Evolutionary conservation across 2,797 vertebrate genomes (phyloP), one percentile per base, ranked within the genome.

Genomic region (Bufotes viridis): DNA sequence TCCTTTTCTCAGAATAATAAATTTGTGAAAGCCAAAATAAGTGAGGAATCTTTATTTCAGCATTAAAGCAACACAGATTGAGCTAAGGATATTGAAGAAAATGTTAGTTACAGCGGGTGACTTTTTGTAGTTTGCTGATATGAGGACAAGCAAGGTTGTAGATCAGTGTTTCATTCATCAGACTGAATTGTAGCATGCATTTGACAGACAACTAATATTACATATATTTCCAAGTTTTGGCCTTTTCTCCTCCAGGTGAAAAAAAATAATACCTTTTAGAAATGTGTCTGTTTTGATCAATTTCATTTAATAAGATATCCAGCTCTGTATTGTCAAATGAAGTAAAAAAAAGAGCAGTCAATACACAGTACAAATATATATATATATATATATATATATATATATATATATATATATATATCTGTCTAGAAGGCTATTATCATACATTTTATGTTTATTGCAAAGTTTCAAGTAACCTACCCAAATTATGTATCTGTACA

Each of bases 21-120:
- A 89, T 87, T 87, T 84, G 49, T 79, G 24, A 87, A 74, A 75
- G 65, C 29, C 57, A 78, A 83, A 76, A 83, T 86, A 74, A 84
- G 85, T 63, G 57, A 89, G 80, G 84, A 89, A 84, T 86, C 74
- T 72, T 84, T 76, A 86, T 79, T 82, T 82, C 22, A 70, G 34
- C 72, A 87, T 60, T 80, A 67, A 72, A 70, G 24, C 14, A 22
- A 79, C 70, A 74, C 74, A 26, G 17, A 78, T 69, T 87, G 10
- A 80, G 34, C 79, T 49, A 83, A 58, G 80, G 65, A 57, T 80
- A 42, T 80, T 82, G 78, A 82, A 78, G 53, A 60, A 53, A 78
- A 72, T 22, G 78, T 49, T 84, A 58, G 34, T 81, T 87, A 63
- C 70, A 69, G 81, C 51, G 53, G 15, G 49, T 3, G 53, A 78